These are phyloP conservation scores for Leptestheria dahalacensis DNA, from an alignment of 1,140 invertebrate genomes.

Conservation along the genomic window DNA sequence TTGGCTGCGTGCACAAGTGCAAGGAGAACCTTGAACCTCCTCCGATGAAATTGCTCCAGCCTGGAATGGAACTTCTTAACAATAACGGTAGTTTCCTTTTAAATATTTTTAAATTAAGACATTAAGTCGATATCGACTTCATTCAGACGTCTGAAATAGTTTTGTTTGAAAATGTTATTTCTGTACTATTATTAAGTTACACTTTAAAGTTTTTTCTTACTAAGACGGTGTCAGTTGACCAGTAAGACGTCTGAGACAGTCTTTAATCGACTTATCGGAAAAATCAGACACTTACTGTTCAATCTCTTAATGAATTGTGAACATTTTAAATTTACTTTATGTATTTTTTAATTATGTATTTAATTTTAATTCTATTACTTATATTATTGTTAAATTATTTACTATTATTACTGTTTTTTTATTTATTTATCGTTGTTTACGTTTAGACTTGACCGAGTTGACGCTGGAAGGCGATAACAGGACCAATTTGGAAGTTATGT, in stretches of 20 bases:
- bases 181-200: background rate
- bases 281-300: no score
- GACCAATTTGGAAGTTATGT: slow-evolving; percentile 69
- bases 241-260: no score
- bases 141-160: no score
- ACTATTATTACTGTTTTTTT: background rate
- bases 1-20: slow-evolving; percentile 69
- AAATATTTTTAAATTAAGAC: slow-evolving; percentile 18
- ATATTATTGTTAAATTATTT: background rate
- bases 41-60: slow-evolving; percentile 55
- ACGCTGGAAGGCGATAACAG: slow-evolving; percentile 78
- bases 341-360: background rate
- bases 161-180: background rate
- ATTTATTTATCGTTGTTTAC: background rate
- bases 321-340: no score
- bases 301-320: no score
- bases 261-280: no score
- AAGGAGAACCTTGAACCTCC: slow-evolving; percentile 69
- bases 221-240: no score
- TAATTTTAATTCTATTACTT: background rate
- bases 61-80: slow-evolving; percentile 52
- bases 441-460: slow-evolving; percentile 70
- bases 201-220: no score
- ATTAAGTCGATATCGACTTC: no score
- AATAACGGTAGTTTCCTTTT: slow-evolving; percentile 33